These are phyloP conservation scores for Hydrotaea diabolus DNA, from an alignment of 2,888 invertebrate species.

Conservation along the genomic window DNA sequence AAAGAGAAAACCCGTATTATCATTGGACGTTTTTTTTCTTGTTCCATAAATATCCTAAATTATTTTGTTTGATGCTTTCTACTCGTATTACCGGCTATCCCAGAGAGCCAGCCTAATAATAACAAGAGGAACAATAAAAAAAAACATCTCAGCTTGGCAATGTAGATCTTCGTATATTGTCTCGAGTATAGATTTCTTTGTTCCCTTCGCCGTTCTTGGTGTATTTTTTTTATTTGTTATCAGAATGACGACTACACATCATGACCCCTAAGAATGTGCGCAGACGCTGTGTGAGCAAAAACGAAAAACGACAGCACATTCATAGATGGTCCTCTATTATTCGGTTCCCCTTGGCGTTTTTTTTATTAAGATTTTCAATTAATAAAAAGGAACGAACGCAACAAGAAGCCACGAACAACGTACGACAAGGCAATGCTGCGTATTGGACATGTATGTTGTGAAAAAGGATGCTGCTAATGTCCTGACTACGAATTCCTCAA, in stretches of 20 bases:
- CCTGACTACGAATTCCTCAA: slow-evolving; percentile 67
- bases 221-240: slow-evolving; percentile 26
- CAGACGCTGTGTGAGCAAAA: slow-evolving; percentile 66
- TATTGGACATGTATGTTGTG: slow-evolving; percentile 68
- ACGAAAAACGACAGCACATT: slow-evolving; percentile 35
- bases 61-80: slow-evolving; percentile 58
- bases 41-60: slow-evolving; percentile 32
- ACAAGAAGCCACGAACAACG: slow-evolving; percentile 55
- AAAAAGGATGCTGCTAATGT: slow-evolving; percentile 79
- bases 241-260: slow-evolving; percentile 48
- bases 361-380: slow-evolving; percentile 69
- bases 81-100: slow-evolving; percentile 60
- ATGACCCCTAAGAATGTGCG: slow-evolving; percentile 67
- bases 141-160: slow-evolving; percentile 59
- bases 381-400: slow-evolving; percentile 59
- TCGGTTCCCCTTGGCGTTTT: slow-evolving; percentile 66
- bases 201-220: slow-evolving; percentile 31
- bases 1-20: slow-evolving; percentile 54
- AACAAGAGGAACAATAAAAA: slow-evolving; percentile 34
- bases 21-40: slow-evolving; percentile 43
- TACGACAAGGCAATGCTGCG: slow-evolving; percentile 65
- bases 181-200: slow-evolving; percentile 41
- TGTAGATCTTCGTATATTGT: slow-evolving; percentile 50
- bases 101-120: slow-evolving; percentile 56
- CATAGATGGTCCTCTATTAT: slow-evolving; percentile 42